Evolutionary conservation across 2,797 vertebrate species (phyloP).

Genomic region (Sternotherus odoratus): DNA sequence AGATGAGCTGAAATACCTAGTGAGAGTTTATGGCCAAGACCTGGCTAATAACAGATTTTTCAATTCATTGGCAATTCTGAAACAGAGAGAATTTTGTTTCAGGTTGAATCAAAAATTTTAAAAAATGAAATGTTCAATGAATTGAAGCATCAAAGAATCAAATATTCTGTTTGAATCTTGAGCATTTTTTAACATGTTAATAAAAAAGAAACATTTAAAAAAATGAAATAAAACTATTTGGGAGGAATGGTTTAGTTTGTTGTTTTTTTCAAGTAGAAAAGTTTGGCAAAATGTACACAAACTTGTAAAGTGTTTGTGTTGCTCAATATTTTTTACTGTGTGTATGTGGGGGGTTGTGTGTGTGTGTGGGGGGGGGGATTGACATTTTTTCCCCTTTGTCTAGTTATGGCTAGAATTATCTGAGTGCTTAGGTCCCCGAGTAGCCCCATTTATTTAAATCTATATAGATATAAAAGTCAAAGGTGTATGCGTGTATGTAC

Average conservation of each 20-base stretch:
- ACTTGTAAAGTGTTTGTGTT: not conserved
- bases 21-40: not conserved
- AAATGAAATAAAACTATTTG: not conserved
- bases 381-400: not conserved
- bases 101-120: not conserved
- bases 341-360: too few species aligned
- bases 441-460: not conserved
- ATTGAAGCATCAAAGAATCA: not conserved
- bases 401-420: not conserved
- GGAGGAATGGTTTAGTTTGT: not conserved
- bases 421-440: not conserved
- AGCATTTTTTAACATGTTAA: not conserved
- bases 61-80: not conserved
- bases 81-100: not conserved
- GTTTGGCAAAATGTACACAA: not conserved
- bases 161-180: not conserved
- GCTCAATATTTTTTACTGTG: not conserved
- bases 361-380: too few species aligned
- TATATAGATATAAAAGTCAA: too few species aligned
- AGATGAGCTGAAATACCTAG: not conserved
- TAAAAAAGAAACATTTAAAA: not conserved
- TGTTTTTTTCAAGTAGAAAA: not conserved
- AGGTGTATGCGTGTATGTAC: too few species aligned
- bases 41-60: not conserved
- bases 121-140: not conserved